A percentile compares a stretch with the other conserved stretches of the same genome.
These are phyloP conservation scores for Paralichthys olivaceus DNA, from an alignment of 2,113 vertebrate species.

Conservation along the genomic window DNA sequence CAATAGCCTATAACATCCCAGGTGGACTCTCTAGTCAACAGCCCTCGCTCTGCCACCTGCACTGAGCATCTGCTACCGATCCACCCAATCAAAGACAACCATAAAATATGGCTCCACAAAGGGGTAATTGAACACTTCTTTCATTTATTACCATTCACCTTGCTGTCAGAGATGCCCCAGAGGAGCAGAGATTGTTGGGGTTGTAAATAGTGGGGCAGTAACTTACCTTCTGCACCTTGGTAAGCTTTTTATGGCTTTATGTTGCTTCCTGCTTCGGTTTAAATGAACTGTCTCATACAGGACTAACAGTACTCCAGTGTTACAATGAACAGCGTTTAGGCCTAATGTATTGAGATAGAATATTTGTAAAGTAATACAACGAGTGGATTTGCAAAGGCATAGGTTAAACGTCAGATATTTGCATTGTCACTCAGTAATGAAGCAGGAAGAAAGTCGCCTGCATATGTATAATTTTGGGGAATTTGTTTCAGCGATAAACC, in stretches of 20 bases:
- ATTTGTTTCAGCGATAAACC: too few species aligned
- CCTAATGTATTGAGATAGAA: too few species aligned
- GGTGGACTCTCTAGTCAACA: slow-evolving; percentile 2
- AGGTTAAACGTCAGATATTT: too few species aligned
- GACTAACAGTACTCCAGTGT: too few species aligned
- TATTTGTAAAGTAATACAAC: too few species aligned
- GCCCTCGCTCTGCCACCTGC: slow-evolving; percentile 16
- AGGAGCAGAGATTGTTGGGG: neutral
- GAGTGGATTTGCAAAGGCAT: too few species aligned
- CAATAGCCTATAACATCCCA: slow-evolving; percentile 1
- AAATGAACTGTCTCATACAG: too few species aligned
- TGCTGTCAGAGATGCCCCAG: slow-evolving; percentile 1
- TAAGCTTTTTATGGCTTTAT: neutral
- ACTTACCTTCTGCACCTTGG: neutral
- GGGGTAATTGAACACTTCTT: neutral
- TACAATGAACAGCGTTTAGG: too few species aligned
- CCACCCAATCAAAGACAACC: neutral
- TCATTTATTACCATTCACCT: slow-evolving; percentile 12
- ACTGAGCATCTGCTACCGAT: slow-evolving; percentile 13
- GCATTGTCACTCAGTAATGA: too few species aligned
- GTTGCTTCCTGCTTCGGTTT: neutral
- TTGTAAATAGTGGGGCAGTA: neutral
- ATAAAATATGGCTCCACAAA: slow-evolving; percentile 5
- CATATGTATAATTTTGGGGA: too few species aligned
- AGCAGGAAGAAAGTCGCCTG: too few species aligned